Evolutionary conservation across 2,888 invertebrate species (phyloP), one percentile per base, ranked within the genome.

Genomic region (Phengaris alcon): DNA sequence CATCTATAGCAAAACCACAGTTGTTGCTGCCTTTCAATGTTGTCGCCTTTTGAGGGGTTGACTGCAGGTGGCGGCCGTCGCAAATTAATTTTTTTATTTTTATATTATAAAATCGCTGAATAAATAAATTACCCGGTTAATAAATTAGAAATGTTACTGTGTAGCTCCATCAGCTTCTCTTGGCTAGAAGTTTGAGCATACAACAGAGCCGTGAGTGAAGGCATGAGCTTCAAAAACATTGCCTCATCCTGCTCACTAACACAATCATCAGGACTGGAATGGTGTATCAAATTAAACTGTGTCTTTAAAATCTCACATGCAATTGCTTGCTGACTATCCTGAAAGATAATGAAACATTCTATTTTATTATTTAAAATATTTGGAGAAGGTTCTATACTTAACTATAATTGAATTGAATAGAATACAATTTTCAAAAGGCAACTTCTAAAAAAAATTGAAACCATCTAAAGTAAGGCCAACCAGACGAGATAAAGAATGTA

Each of bases 131-230:
- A 93, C 94, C 94, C 95, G 69, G 97, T 97, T 78, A 99, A 90
- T 81, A 98, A 91, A 90, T 98, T 97, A 9, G 97, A 95, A 78
- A 97, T 95, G 89, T 98, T 96, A 82, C 96, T 97, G 80, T 95
- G 94, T 54, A 98, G 89, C 78, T 96, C 96, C 84, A 95, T 94
- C 74, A 95, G 90, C 83, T 95, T 96, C 1, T 94, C 95, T 48
- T 94, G 90, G 76, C 90, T 93, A 48, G 92, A 87, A 2, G 95
- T 92, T 73, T 94, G 91, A 77, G 94, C 94, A 77, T 96, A 88
- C 4, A 98, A 89, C 75, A 98, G 89, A 77, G 95, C 94, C 59
- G 96, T 95, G 68, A 98, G 90, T 76, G 97, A 95, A 9, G 95
- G 94, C 78, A 97, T 96, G 76, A 98, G 87, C 79, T 96, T 95